A percentile compares a stretch with the other conserved stretches of the same genome.
Evolutionary conservation across 2,888 invertebrate genomes (phyloP).

Genomic region (Diadromus collaris): DNA sequence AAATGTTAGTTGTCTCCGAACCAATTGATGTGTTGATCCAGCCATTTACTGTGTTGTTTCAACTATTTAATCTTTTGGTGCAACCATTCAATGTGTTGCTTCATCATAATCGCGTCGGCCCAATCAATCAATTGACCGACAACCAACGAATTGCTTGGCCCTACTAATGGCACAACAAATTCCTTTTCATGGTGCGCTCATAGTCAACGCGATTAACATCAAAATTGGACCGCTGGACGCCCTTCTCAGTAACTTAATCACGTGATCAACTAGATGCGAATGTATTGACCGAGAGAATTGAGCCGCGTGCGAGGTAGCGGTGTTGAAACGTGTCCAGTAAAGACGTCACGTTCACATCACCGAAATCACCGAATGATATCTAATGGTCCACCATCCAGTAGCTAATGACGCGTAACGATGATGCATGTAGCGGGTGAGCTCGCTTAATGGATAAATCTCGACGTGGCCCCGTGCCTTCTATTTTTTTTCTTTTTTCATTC

Average conservation of each 20-base stretch:
- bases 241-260: background rate
- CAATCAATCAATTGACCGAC: background rate
- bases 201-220: background rate
- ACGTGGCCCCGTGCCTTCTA: constrained; percentile 8
- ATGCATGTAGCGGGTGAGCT: constrained; percentile 27
- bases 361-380: constrained; percentile 40
- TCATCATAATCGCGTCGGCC: too few species aligned
- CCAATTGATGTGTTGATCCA: too few species aligned
- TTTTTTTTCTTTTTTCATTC: constrained; percentile 29
- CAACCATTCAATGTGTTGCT: too few species aligned
- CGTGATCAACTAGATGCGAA: background rate
- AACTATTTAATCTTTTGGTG: too few species aligned
- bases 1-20: too few species aligned
- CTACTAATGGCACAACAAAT: background rate
- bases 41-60: background rate
- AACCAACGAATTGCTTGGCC: background rate
- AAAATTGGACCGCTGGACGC: background rate
- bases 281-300: constrained; percentile 1
- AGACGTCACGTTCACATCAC: constrained; percentile 24
- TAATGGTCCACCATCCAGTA: constrained; percentile 39
- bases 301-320: constrained; percentile 16
- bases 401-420: constrained; percentile 39
- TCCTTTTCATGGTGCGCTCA: background rate
- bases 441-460: constrained; percentile 49
- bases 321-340: constrained; percentile 19